A percentile compares a stretch with the other conserved stretches of the same genome.
Evolutionary conservation across 2,888 invertebrate species (phyloP).

Genomic region (Xestia xanthographa): DNA sequence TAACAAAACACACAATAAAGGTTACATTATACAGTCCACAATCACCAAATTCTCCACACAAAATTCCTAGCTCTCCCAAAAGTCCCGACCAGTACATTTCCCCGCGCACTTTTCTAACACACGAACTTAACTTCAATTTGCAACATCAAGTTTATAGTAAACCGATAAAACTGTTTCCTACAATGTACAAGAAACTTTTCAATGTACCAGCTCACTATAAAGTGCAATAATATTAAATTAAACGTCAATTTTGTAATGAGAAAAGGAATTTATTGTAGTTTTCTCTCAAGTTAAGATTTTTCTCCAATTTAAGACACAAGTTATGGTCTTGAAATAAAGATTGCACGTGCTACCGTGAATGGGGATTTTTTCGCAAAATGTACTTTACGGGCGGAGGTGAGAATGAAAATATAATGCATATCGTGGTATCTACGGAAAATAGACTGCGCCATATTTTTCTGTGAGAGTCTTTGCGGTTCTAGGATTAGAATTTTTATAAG

Average conservation of each 20-base stretch:
- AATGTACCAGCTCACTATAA: conserved; percentile 56
- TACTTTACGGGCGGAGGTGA: conserved; percentile 39
- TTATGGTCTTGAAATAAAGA: conserved; percentile 55
- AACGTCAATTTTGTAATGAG: conserved; percentile 68
- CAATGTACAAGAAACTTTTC: conserved; percentile 52
- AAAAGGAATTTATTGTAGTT: conserved; percentile 62
- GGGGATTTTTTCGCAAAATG: conserved; percentile 46
- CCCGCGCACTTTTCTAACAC: conserved; percentile 47
- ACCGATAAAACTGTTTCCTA: conserved; percentile 66
- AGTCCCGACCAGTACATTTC: conserved; percentile 10
- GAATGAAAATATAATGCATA: conserved; percentile 56
- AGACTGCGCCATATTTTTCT: conserved; percentile 43
- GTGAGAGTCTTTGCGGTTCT: conserved; percentile 3
- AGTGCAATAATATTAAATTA: conserved; percentile 68
- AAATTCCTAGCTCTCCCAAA: neutral
- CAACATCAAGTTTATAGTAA: conserved; percentile 69
- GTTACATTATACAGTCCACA: neutral
- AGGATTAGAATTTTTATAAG: conserved; percentile 19
- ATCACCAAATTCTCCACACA: conserved; percentile 1
- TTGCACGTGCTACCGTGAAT: conserved; percentile 48
- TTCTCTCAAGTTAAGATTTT: conserved; percentile 58
- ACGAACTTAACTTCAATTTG: conserved; percentile 65
- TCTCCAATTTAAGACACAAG: conserved; percentile 49
- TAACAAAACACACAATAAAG: neutral
- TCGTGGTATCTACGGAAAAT: conserved; percentile 18